Percentiles rank a stretch among this genome's conserved stretches.
These are phyloP conservation scores for Coelinius sp. DNA, from an alignment of 2,888 invertebrate species.

Conservation along the genomic window DNA sequence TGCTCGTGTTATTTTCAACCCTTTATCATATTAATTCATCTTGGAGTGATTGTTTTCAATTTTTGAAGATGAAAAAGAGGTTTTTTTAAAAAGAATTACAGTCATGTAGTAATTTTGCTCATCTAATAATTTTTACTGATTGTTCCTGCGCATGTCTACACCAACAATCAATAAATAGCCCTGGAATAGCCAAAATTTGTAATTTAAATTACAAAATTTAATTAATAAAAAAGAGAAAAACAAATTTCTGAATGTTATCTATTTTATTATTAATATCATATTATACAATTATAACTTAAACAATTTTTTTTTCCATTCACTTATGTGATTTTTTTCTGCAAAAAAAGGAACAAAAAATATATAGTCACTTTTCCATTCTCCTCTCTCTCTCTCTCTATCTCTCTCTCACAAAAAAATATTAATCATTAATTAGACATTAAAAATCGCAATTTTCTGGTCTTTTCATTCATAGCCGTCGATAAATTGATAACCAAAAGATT, in stretches of 20 bases:
- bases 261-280: slow-evolving; percentile 57
- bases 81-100: too few relatives aligned
- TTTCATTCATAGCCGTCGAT: neutral
- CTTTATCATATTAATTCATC: too few relatives aligned
- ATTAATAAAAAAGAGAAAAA: neutral
- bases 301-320: slow-evolving; percentile 48
- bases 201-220: neutral
- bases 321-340: slow-evolving; percentile 31
- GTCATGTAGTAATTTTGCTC: neutral
- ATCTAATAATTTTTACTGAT: neutral
- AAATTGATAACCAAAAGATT: neutral
- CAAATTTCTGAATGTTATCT: slow-evolving; percentile 51
- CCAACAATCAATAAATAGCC: neutral
- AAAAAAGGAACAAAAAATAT: slow-evolving; percentile 31
- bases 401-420: slow-evolving; percentile 7
- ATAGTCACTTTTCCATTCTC: neutral
- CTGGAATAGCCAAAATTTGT: neutral
- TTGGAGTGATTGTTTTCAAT: too few relatives aligned
- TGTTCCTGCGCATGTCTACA: slow-evolving; percentile 11
- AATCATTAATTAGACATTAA: neutral
- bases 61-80: too few relatives aligned
- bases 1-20: neutral
- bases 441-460: neutral
- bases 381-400: neutral
- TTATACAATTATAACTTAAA: slow-evolving; percentile 61